A percentile compares a stretch with the other conserved stretches of the same genome.
These are phyloP conservation scores for Caenorhabditis japonica DNA, from an alignment of 2,888 invertebrate species.

Conservation along the genomic window DNA sequence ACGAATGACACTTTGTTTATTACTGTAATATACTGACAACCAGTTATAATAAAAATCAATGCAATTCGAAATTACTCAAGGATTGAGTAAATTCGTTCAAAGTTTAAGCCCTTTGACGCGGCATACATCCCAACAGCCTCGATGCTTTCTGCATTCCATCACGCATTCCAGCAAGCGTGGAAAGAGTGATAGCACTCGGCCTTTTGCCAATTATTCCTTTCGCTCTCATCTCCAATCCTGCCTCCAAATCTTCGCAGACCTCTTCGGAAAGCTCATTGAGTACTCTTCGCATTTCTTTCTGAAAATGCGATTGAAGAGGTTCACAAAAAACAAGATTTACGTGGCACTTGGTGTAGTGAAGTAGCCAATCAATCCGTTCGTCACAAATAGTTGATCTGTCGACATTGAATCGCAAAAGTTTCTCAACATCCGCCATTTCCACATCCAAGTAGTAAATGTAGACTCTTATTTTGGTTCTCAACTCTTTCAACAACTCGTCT, in stretches of 20 bases:
- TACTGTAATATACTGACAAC: too few relatives aligned
- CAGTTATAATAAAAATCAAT: too few relatives aligned
- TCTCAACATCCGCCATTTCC: slow-evolving; percentile 43
- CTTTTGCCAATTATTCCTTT: slow-evolving; percentile 47
- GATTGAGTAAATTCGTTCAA: slow-evolving; percentile 8
- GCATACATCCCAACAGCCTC: slow-evolving; percentile 24
- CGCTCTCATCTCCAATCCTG: slow-evolving; percentile 51
- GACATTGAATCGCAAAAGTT: slow-evolving; percentile 44
- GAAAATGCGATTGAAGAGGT: slow-evolving; percentile 15
- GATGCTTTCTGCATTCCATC: slow-evolving; percentile 46
- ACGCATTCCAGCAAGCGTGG: slow-evolving; percentile 34
- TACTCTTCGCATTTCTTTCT: slow-evolving; percentile 64
- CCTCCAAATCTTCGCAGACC: slow-evolving; percentile 60
- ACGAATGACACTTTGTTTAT: too few relatives aligned
- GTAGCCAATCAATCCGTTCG: slow-evolving; percentile 51
- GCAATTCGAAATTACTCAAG: too few relatives aligned
- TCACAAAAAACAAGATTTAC: slow-evolving; percentile 17
- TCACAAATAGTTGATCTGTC: slow-evolving; percentile 54
- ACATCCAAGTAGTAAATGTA: slow-evolving; percentile 46
- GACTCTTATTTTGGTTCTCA: slow-evolving; percentile 40
- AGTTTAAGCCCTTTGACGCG: slow-evolving; percentile 49
- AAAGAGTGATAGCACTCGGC: slow-evolving; percentile 26
- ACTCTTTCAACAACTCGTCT: slow-evolving; percentile 51
- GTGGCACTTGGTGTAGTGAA: slow-evolving; percentile 53
- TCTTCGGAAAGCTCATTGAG: slow-evolving; percentile 57